These are phyloP conservation scores for Gila robusta DNA, from an alignment of 2,797 vertebrate genomes.

Conservation along the genomic window DNA sequence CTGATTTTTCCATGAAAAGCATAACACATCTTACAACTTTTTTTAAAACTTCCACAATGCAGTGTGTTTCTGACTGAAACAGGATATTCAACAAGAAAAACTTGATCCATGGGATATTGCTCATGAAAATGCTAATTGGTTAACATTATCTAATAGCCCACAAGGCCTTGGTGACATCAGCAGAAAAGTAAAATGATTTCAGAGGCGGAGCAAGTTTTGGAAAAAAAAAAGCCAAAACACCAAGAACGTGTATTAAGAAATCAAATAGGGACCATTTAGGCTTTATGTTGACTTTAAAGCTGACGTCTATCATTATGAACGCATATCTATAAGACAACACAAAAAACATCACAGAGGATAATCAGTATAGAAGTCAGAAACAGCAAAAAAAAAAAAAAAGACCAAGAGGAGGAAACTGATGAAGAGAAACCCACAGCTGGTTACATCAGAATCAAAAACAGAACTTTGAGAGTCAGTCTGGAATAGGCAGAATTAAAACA, in stretches of 20 bases:
- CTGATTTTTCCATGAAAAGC: background rate
- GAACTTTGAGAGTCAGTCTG: slow-evolving; percentile 6
- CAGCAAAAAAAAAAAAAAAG: background rate
- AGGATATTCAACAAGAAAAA: background rate
- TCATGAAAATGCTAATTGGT: background rate
- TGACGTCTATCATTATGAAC: background rate
- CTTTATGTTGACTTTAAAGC: slow-evolving; percentile 7
- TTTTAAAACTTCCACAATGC: background rate
- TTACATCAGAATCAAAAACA: slow-evolving; percentile 12
- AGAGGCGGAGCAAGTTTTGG: background rate
- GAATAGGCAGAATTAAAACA: background rate
- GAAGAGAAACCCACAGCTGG: slow-evolving; percentile 11
- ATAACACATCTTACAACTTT: background rate
- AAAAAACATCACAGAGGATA: slow-evolving; percentile 4
- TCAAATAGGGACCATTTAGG: background rate
- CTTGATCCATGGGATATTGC: background rate
- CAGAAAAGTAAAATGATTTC: background rate
- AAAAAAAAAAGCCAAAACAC: background rate
- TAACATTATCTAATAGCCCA: background rate
- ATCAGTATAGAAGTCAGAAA: slow-evolving; percentile 17
- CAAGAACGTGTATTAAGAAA: background rate
- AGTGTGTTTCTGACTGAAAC: background rate
- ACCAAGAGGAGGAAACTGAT: slow-evolving; percentile 10
- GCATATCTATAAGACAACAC: slow-evolving; percentile 1
- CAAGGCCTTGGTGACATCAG: background rate